These are phyloP conservation scores for Lates japonicus DNA, from an alignment of 2,797 vertebrate genomes.

Conservation along the genomic window DNA sequence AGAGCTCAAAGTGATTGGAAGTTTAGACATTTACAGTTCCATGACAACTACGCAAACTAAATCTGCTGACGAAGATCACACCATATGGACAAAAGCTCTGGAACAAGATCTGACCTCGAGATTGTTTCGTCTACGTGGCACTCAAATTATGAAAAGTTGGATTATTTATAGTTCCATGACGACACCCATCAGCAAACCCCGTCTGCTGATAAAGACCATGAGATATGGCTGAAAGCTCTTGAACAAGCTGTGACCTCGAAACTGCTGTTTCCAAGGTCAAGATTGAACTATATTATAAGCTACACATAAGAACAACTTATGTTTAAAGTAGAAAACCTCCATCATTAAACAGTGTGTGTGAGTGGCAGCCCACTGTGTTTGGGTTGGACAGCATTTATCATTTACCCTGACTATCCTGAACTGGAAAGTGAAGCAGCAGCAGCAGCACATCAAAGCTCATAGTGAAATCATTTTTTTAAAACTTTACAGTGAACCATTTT, in stretches of 20 bases:
- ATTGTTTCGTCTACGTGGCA: neutral
- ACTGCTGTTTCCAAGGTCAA: neutral
- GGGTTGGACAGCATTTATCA: neutral
- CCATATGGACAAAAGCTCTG: neutral
- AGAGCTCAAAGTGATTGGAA: neutral
- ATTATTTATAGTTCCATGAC: too few species aligned
- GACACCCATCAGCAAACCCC: neutral
- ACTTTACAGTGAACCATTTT: constrained; percentile 21
- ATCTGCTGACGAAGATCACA: neutral
- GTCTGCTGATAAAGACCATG: neutral
- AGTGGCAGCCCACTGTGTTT: neutral
- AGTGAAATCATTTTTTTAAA: neutral
- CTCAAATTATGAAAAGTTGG: too few species aligned
- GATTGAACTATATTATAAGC: neutral
- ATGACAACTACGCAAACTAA: neutral
- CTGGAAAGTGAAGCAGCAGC: constrained; percentile 3
- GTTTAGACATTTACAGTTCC: neutral
- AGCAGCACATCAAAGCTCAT: neutral
- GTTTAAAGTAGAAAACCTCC: neutral
- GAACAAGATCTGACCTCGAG: neutral
- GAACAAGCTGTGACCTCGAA: neutral
- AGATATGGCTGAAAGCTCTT: neutral
- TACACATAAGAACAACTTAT: neutral
- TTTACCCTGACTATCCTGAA: constrained; percentile 9
- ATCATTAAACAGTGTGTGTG: constrained; percentile 2